Conservation (phyloP, 2,888 invertebrate genomes). For the Polydrusus tereticollis region DNA sequence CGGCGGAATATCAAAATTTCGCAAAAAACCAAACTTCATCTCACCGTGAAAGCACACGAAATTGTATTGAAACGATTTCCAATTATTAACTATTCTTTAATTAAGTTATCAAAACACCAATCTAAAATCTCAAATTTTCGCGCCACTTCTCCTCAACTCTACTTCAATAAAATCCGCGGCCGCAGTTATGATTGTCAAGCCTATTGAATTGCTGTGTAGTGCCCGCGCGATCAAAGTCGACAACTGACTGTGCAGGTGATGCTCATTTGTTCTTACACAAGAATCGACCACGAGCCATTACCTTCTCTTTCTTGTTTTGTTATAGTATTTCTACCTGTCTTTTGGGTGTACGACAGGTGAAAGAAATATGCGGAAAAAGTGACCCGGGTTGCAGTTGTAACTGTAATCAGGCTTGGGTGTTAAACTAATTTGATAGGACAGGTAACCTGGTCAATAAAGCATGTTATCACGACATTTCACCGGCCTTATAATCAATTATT, state of each 20-base stretch:
- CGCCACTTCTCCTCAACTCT: slow-evolving; percentile 8
- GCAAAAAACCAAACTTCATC: slow-evolving; percentile 38
- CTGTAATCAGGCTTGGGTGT: slow-evolving; percentile 21
- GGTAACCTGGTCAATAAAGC: slow-evolving; percentile 5
- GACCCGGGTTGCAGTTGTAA: background rate
- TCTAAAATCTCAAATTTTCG: slow-evolving; percentile 9
- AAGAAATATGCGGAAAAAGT: slow-evolving; percentile 47
- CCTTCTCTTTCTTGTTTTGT: slow-evolving; percentile 47
- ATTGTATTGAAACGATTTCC: background rate
- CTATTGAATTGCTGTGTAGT: slow-evolving; percentile 8
- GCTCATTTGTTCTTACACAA: slow-evolving; percentile 37
- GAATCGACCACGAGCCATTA: slow-evolving; percentile 39
- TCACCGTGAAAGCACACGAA: background rate
- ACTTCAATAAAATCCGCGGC: slow-evolving; percentile 6
- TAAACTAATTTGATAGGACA: slow-evolving; percentile 21
- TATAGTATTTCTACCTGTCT: slow-evolving; percentile 41
- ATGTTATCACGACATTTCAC: background rate
- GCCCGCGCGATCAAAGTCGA: slow-evolving; percentile 33
- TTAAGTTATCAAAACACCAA: slow-evolving; percentile 10
- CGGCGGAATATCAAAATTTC: background rate
- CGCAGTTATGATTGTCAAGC: background rate
- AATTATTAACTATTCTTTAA: too few species aligned
- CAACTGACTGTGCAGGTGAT: slow-evolving; percentile 44
- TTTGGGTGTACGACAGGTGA: slow-evolving; percentile 40
- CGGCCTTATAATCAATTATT: background rate